A percentile compares a stretch with the other conserved stretches of the same genome.
These are phyloP conservation scores for Glossophaga mutica DNA, from an alignment of 2,797 vertebrate species.

Conservation along the genomic window DNA sequence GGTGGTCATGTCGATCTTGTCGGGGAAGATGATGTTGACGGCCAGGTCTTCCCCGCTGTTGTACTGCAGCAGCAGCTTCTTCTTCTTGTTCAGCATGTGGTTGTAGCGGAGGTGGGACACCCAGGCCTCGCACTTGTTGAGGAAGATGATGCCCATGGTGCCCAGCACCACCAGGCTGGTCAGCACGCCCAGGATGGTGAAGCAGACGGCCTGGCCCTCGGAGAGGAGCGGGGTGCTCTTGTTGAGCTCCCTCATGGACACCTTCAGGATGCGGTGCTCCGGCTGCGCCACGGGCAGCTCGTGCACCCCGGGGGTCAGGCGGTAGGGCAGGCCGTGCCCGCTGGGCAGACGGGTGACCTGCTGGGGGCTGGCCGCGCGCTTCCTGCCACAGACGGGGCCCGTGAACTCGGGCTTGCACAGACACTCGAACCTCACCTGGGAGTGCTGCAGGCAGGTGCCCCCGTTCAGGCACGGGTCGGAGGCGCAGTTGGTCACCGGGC, in stretches of 20 bases:
- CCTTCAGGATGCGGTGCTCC: slow-evolving; percentile 90
- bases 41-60: slow-evolving; percentile 85
- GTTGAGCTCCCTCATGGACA: slow-evolving; percentile 91
- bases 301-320: slow-evolving; percentile 84
- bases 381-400: slow-evolving; percentile 85
- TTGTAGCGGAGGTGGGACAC: slow-evolving; percentile 91
- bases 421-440: slow-evolving; percentile 86
- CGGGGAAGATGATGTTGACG: slow-evolving; percentile 93
- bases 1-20: slow-evolving; percentile 91
- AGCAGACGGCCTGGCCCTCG: slow-evolving; percentile 93
- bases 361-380: slow-evolving; percentile 62
- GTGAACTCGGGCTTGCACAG: slow-evolving; percentile 86
- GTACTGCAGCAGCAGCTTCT: slow-evolving; percentile 87
- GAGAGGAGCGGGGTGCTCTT: slow-evolving; percentile 86
- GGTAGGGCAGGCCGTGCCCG: slow-evolving; percentile 82
- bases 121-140: slow-evolving; percentile 94
- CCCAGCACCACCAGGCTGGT: slow-evolving; percentile 94
- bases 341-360: slow-evolving; percentile 60
- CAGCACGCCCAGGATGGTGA: slow-evolving; percentile 92
- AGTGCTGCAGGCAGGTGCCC: slow-evolving; percentile 85
- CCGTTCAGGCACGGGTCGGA: slow-evolving; percentile 87
- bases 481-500: slow-evolving; percentile 80
- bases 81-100: slow-evolving; percentile 90
- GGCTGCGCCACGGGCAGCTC: slow-evolving; percentile 84
- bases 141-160: slow-evolving; percentile 91